Evolutionary conservation across 2,113 vertebrate genomes (phyloP).

Genomic region (Sclerurus mexicanus): DNA sequence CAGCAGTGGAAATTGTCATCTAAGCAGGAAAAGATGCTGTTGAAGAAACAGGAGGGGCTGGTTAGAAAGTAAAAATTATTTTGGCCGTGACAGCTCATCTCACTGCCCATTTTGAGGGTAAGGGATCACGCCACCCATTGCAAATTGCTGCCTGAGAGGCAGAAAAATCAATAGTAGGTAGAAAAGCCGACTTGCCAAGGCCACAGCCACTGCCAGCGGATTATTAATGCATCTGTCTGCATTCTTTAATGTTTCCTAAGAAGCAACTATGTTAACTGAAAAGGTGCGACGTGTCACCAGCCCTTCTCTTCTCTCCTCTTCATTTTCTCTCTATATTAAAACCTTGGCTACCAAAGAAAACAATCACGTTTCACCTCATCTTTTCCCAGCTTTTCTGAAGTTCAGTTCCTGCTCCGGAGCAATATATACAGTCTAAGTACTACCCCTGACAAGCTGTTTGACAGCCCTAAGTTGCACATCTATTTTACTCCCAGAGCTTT

Average conservation of each 20-base stretch:
- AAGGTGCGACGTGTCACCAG: conserved; percentile 59
- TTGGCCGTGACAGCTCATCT: background rate
- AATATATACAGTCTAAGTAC: conserved; percentile 60
- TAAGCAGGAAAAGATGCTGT: conserved; percentile 56
- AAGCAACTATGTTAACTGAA: conserved; percentile 63
- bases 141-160: conserved; percentile 32
- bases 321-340: conserved; percentile 62
- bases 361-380: conserved; percentile 65
- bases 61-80: conserved; percentile 13
- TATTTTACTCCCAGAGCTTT: conserved; percentile 42
- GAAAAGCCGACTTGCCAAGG: conserved; percentile 33
- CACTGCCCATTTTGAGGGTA: background rate
- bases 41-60: conserved; percentile 16
- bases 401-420: conserved; percentile 53
- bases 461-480: conserved; percentile 59
- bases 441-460: conserved; percentile 61
- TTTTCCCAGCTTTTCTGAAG: conserved; percentile 66
- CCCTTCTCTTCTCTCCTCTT: conserved; percentile 62
- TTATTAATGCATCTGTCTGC: conserved; percentile 63
- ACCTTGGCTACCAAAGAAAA: conserved; percentile 68
- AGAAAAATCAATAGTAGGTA: conserved; percentile 55
- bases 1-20: conserved; percentile 56
- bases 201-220: conserved; percentile 38
- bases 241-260: conserved; percentile 66
- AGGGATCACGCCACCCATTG: background rate